phyloP scores from a whole-genome alignment of 1,140 invertebrate species.

The Apis dorsata region DNA sequence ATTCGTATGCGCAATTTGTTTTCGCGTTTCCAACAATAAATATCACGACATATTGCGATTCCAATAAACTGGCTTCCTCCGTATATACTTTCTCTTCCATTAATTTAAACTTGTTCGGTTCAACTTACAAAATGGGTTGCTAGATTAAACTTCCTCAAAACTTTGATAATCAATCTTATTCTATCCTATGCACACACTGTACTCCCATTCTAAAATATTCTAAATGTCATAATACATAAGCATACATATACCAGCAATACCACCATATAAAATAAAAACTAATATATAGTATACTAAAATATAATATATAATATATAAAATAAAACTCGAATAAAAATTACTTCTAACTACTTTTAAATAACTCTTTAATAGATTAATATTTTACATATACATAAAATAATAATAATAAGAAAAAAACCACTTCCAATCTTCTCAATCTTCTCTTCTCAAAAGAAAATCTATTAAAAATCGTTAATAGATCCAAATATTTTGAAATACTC shows the following conservation, averaged over 20 bases:
- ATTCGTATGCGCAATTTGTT: background rate
- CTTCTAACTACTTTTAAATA: too few species aligned
- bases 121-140: background rate
- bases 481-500: background rate
- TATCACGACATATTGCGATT: background rate
- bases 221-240: background rate
- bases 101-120: background rate
- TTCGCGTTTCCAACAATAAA: background rate
- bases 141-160: background rate
- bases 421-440: background rate
- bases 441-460: background rate
- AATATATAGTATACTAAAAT: too few species aligned
- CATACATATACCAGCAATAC: background rate
- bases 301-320: too few species aligned
- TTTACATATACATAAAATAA: too few species aligned
- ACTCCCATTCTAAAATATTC: background rate
- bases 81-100: background rate
- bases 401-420: too few species aligned
- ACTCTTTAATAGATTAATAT: too few species aligned
- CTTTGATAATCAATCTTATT: background rate
- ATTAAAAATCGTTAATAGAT: too few species aligned
- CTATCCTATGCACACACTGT: background rate
- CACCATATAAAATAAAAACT: background rate
- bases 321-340: too few species aligned
- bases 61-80: background rate